Evolutionary conservation across 2,888 invertebrate genomes (phyloP).

Genomic region (Eupithecia centaureata): DNA sequence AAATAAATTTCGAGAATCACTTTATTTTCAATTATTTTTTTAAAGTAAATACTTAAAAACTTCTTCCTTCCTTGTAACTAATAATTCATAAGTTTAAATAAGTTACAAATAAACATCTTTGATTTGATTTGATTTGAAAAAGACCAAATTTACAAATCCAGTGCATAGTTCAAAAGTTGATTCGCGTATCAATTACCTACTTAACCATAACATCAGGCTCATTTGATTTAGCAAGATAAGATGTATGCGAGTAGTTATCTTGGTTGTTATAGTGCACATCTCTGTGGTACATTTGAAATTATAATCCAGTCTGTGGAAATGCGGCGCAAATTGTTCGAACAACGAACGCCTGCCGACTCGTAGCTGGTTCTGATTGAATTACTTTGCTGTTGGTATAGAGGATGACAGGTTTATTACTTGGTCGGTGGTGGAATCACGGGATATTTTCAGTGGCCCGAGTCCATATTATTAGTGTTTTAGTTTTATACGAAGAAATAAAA

Average conservation of each 20-base stretch:
- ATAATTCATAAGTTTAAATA: no score
- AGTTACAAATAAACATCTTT: no score
- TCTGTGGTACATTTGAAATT: constrained; percentile 56
- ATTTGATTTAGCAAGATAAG: not conserved
- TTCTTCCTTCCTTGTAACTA: no score
- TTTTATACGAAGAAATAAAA: no score
- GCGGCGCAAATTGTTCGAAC: constrained; percentile 42
- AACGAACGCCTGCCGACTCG: constrained; percentile 26
- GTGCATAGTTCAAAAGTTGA: not conserved
- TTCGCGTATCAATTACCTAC: not conserved
- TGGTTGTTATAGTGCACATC: constrained; percentile 17
- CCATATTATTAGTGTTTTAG: no score
- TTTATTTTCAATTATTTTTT: not conserved
- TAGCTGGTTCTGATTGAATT: constrained; percentile 17
- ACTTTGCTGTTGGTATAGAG: constrained; percentile 7
- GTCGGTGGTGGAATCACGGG: not conserved
- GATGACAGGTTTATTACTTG: not conserved
- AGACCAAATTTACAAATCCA: no score
- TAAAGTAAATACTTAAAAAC: not conserved
- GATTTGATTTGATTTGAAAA: no score
- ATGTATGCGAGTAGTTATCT: not conserved
- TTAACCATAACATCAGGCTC: not conserved
- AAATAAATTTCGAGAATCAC: not conserved
- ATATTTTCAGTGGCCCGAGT: not conserved
- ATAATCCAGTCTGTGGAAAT: constrained; percentile 50